phyloP scores from a whole-genome alignment of 2,888 invertebrate genomes.

The Hypomecis punctinalis region DNA sequence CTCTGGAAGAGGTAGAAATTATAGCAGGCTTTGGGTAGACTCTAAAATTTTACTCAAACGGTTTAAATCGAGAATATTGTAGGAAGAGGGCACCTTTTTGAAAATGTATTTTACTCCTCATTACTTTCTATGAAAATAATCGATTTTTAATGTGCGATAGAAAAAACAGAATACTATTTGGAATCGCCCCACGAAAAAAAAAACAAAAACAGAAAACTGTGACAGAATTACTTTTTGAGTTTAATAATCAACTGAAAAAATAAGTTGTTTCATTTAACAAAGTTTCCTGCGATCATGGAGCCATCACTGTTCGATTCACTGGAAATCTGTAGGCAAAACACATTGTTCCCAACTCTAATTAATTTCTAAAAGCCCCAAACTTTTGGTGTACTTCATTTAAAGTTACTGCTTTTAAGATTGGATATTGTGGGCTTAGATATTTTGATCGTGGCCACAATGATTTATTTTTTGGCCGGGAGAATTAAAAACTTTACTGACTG shows the following conservation, averaged over 20 bases:
- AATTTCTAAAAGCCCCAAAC: conserved; percentile 20
- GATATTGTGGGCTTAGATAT: conserved; percentile 8
- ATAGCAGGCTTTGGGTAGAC: not conserved
- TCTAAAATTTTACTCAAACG: not conserved
- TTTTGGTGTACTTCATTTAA: conserved; percentile 25
- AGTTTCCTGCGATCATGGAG: conserved; percentile 15
- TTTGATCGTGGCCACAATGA: not conserved
- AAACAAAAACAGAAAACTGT: not conserved
- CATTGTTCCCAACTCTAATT: conserved; percentile 25
- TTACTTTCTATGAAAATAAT: too few species aligned
- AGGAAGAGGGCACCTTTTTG: too few species aligned
- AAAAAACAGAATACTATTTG: too few species aligned
- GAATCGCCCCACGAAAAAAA: too few species aligned
- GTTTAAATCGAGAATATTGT: not conserved
- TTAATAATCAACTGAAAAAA: not conserved
- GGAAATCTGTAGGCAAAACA: conserved; percentile 23
- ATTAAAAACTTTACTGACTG: not conserved
- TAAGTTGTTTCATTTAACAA: conserved; percentile 3
- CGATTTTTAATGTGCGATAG: too few species aligned
- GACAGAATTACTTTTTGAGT: too few species aligned
- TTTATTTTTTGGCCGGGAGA: not conserved
- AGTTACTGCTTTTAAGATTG: conserved; percentile 7
- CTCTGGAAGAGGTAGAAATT: not conserved
- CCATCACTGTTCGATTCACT: conserved; percentile 21
- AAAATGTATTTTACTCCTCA: too few species aligned